Evolutionary conservation across 2,113 vertebrate species (phyloP).

Genomic region (Nannobrachium achirus): DNA sequence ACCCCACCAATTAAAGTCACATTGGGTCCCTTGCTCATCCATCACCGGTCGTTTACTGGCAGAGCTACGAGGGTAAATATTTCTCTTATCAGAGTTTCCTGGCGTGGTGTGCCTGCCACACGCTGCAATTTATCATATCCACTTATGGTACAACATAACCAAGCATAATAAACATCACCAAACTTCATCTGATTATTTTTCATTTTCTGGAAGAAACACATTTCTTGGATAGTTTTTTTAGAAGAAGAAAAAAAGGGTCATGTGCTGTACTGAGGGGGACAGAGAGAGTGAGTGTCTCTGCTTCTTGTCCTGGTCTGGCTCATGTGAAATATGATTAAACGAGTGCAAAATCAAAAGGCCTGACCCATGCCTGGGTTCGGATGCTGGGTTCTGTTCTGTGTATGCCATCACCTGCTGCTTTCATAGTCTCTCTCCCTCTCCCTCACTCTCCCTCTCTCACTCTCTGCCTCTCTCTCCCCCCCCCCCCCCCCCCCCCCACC

Average conservation of each 20-base stretch:
- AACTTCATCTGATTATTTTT: slow-evolving; percentile 63
- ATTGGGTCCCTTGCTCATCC: slow-evolving; percentile 49
- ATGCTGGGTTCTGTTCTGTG: slow-evolving; percentile 24
- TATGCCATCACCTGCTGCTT: slow-evolving; percentile 46
- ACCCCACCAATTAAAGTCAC: slow-evolving; percentile 51
- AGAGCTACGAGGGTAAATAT: slow-evolving; percentile 66
- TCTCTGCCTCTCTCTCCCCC: slow-evolving; percentile 10
- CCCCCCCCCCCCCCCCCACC: background rate
- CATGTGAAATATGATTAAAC: slow-evolving; percentile 51
- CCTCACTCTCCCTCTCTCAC: background rate
- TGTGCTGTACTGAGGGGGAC: slow-evolving; percentile 8
- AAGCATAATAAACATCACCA: slow-evolving; percentile 59
- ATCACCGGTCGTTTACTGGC: slow-evolving; percentile 58
- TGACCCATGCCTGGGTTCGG: slow-evolving; percentile 26
- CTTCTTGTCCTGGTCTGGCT: slow-evolving; percentile 42
- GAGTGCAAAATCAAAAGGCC: slow-evolving; percentile 49
- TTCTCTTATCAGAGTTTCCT: slow-evolving; percentile 69
- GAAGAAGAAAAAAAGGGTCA: background rate
- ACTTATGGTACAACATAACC: slow-evolving; percentile 52
- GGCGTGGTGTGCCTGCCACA: slow-evolving; percentile 37
- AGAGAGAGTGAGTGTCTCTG: slow-evolving; percentile 27
- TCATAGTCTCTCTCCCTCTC: slow-evolving; percentile 15
- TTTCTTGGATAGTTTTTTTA: slow-evolving; percentile 27
- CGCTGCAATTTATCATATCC: slow-evolving; percentile 62
- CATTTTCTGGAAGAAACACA: slow-evolving; percentile 39